Evolutionary conservation across 2,888 invertebrate species (phyloP), one percentile per base, ranked within the genome.

Genomic region (Chrysina gloriosa): DNA sequence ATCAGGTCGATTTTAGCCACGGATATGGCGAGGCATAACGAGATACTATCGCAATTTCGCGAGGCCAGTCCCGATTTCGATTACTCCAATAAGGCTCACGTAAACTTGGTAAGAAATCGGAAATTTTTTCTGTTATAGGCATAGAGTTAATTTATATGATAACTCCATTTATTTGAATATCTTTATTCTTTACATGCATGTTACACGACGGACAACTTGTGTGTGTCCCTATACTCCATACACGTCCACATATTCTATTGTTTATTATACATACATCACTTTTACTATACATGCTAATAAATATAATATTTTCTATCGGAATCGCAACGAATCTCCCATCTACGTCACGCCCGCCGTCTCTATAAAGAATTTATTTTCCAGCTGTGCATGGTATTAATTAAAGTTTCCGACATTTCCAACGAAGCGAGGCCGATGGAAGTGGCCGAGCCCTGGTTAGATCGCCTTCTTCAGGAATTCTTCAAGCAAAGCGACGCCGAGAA

Each of bases 331-430:
- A n/a, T n/a, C n/a, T n/a, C n/a, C n/a, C n/a, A n/a, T n/a, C n/a
- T n/a, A n/a, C n/a, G n/a, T n/a, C n/a, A n/a, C n/a, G n/a, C n/a
- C n/a, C n/a, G n/a, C n/a, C n/a, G n/a, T n/a, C n/a, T n/a, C n/a
- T n/a, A n/a, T n/a, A n/a, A n/a, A n/a, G n/a, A n/a, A n/a, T n/a
- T 34, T 29, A 65, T 64, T 68, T 78, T 79, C 9, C 78, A 92
- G 92, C 84, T 92, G 52, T 90, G 89, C 77, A 92, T 92, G 92
- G 88, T 93, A 71, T 86, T 94, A 74, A 93, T 94, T 78, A 94
- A 94, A 85, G 92, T 92, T 68, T 92, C 93, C 23, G 93, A 93
- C 81, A 93, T 93, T 77, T 93, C 93, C 68, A 93, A 93, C 81
- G 93, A 93, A 83, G 92, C 92, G 0, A 84, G 93, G 64, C 93